Evolutionary conservation across 2,113 vertebrate genomes (phyloP).

Genomic region (Mobula hypostoma): DNA sequence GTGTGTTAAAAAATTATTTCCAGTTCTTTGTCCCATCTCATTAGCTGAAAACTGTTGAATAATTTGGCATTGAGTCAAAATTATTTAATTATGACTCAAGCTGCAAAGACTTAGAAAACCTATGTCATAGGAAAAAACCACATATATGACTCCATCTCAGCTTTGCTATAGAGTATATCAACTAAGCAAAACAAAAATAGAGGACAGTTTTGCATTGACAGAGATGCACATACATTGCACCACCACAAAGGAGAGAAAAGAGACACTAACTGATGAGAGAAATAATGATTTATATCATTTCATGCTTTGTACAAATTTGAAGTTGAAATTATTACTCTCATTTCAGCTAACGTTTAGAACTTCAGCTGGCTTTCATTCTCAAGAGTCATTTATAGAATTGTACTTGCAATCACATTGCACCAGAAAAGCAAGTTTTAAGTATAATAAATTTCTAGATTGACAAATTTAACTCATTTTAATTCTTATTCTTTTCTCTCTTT

Average conservation of each 20-base stretch:
- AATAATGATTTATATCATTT: background rate
- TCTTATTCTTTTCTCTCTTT: background rate
- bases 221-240: background rate
- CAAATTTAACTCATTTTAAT: background rate
- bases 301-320: background rate
- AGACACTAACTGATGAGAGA: background rate
- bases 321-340: background rate
- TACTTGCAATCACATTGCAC: background rate
- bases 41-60: background rate
- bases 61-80: background rate
- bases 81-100: background rate
- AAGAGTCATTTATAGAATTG: background rate
- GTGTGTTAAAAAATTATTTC: background rate
- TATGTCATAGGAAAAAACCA: background rate
- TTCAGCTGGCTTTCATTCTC: background rate
- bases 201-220: background rate
- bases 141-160: background rate
- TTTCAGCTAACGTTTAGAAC: background rate
- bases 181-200: background rate
- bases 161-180: background rate
- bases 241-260: background rate
- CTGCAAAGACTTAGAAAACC: background rate
- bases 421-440: too few species aligned
- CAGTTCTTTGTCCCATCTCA: background rate
- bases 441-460: too few species aligned